Conservation (phyloP, 2,797 vertebrate genomes). For the Notamacropus eugenii region DNA sequence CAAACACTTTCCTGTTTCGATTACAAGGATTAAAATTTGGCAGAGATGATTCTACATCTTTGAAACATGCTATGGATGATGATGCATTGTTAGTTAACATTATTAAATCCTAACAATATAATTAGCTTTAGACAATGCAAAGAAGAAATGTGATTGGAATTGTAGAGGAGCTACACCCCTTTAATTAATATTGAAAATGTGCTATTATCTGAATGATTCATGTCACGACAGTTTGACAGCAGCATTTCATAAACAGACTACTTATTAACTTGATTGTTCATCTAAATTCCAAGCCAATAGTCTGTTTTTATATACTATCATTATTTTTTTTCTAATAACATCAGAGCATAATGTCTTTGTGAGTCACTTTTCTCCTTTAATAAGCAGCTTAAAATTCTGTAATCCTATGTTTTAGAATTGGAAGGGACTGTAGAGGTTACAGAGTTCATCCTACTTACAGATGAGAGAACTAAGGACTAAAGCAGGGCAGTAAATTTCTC, state of each 20-base stretch:
- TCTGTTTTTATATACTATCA: background rate
- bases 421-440: background rate
- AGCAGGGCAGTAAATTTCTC: background rate
- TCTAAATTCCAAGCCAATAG: background rate
- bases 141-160: background rate
- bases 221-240: background rate
- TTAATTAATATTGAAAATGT: background rate
- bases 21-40: background rate
- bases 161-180: background rate
- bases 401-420: background rate
- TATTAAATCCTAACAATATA: background rate
- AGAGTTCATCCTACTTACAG: background rate
- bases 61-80: background rate
- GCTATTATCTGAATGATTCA: background rate
- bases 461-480: background rate
- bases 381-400: background rate
- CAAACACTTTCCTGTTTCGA: background rate
- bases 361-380: background rate
- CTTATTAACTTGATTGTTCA: background rate
- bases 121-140: background rate
- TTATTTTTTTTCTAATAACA: background rate
- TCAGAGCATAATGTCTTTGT: background rate
- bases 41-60: background rate
- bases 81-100: slow-evolving; percentile 10
- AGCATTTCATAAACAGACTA: background rate